phyloP scores from a whole-genome alignment of 64 coral and sea anemone genomes.

The Montipora sp. region DNA sequence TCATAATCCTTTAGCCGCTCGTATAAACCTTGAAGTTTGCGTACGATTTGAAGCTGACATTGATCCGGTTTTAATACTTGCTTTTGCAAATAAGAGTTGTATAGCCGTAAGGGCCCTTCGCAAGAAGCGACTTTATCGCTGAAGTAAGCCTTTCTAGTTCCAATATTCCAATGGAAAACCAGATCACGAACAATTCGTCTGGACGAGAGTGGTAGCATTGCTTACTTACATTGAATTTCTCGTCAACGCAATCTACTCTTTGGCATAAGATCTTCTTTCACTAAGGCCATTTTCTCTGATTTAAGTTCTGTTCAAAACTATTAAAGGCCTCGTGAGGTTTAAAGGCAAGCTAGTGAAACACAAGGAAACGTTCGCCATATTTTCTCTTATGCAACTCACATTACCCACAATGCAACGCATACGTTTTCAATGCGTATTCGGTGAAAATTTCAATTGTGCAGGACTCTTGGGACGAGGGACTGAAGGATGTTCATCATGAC shows the following conservation, averaged over 20 bases:
- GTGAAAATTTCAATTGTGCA: not conserved
- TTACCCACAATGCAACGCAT: slow-evolving; percentile 7
- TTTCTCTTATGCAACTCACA: not conserved
- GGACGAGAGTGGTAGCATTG: not conserved
- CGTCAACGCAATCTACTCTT: too few relatives aligned
- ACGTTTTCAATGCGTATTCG: too few relatives aligned
- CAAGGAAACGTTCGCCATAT: not conserved
- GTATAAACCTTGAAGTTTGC: slow-evolving; percentile 50
- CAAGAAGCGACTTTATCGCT: not conserved
- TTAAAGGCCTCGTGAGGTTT: not conserved
- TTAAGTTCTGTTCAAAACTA: not conserved
- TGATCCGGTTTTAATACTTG: slow-evolving; percentile 52
- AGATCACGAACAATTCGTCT: not conserved
- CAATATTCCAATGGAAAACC: not conserved
- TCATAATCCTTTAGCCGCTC: slow-evolving; percentile 62
- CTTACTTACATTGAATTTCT: not conserved
- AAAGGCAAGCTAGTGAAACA: too few relatives aligned
- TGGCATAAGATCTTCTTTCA: not conserved
- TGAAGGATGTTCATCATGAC: not conserved
- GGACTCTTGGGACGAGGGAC: not conserved
- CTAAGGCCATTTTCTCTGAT: not conserved
- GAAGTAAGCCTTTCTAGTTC: not conserved
- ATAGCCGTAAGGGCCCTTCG: slow-evolving; percentile 54
- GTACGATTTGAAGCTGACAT: slow-evolving; percentile 45
- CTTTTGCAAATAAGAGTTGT: slow-evolving; percentile 59